phyloP scores from a whole-genome alignment of 2,888 invertebrate genomes.

The Acholoe squamosa region DNA sequence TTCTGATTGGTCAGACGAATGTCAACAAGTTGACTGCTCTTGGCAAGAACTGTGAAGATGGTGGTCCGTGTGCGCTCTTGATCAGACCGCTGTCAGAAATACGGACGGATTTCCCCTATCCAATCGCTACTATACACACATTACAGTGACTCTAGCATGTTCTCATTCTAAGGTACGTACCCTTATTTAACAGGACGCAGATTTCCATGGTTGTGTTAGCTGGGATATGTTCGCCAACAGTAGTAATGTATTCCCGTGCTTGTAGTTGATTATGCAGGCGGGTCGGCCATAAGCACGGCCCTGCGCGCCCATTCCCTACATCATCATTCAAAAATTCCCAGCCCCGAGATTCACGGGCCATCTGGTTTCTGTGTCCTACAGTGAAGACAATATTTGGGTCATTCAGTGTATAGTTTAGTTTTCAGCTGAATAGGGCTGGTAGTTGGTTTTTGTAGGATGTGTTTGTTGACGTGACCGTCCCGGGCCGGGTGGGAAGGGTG shows the following conservation, averaged over 20 bases:
- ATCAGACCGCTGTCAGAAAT: not conserved
- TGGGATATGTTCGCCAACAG: slow-evolving; percentile 32
- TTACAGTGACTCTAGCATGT: slow-evolving; percentile 18
- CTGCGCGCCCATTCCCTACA: slow-evolving; percentile 42
- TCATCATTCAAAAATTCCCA: slow-evolving; percentile 16
- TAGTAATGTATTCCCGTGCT: slow-evolving; percentile 50
- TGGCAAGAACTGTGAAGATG: slow-evolving; percentile 42
- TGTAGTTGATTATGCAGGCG: slow-evolving; percentile 55
- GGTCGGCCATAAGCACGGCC: slow-evolving; percentile 45
- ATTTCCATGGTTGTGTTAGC: not conserved
- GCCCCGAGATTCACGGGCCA: not conserved
- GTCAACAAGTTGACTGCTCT: slow-evolving; percentile 63
- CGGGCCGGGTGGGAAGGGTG: slow-evolving; percentile 32
- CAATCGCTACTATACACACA: not conserved
- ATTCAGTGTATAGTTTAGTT: not conserved
- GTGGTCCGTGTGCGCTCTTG: not conserved
- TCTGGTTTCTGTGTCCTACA: not conserved
- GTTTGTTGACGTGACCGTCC: not conserved
- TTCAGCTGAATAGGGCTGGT: not conserved
- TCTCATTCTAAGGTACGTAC: slow-evolving; percentile 52
- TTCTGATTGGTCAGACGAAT: slow-evolving; percentile 60
- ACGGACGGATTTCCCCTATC: slow-evolving; percentile 13
- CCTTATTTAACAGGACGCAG: not conserved
- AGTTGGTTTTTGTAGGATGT: not conserved
- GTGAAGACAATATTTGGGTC: not conserved